phyloP scores from a whole-genome alignment of 92 coral and sea anemone species.

The Isaurus tuberculatus region DNA sequence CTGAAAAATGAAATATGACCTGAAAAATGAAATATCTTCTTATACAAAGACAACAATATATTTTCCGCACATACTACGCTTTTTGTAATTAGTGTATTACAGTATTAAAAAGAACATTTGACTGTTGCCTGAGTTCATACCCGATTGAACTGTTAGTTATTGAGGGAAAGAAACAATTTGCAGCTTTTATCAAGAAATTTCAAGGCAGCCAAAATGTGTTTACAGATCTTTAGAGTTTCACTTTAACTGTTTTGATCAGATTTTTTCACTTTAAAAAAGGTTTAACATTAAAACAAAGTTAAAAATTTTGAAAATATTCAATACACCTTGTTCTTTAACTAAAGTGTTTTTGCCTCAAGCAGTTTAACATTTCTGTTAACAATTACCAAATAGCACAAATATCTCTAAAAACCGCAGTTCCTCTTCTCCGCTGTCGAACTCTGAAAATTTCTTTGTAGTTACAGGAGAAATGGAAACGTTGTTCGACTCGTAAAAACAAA shows the following conservation, averaged over 20 bases:
- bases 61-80: not conserved
- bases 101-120: conserved; percentile 1
- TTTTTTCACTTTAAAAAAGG: not conserved
- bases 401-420: conserved; percentile 6
- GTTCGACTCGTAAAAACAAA: not conserved
- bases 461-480: conserved; percentile 3
- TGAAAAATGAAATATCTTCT: not conserved
- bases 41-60: not conserved
- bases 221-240: not conserved
- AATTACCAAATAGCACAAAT: conserved; percentile 22
- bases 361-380: conserved; percentile 20
- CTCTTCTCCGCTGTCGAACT: not conserved
- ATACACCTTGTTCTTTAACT: not conserved
- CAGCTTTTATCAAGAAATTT: not conserved
- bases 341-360: conserved; percentile 36
- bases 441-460: not conserved
- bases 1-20: not conserved
- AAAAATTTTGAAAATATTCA: not conserved
- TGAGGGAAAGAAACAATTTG: not conserved
- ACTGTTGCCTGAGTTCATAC: not conserved
- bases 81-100: not conserved
- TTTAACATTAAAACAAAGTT: not conserved
- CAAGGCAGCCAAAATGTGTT: not conserved
- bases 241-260: not conserved
- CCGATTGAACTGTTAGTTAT: not conserved